Evolutionary conservation across 1,140 invertebrate genomes (phyloP).

Genomic region (Drosophila orosa): DNA sequence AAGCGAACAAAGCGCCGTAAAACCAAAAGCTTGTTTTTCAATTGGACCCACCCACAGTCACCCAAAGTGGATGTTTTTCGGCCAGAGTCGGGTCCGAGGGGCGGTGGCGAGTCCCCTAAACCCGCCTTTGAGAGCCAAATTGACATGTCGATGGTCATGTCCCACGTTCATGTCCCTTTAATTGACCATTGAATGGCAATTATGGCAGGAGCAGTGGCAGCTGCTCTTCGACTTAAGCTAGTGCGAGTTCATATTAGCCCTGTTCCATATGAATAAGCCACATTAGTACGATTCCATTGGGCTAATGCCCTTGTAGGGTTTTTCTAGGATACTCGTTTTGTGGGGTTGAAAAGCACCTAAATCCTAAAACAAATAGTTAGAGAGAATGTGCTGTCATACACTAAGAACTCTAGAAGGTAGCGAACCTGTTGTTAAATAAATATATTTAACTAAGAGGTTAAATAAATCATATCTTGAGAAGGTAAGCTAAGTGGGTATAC

Average conservation of each 20-base stretch:
- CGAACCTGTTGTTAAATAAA: background rate
- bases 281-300: constrained; percentile 9
- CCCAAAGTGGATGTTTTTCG: constrained; percentile 10
- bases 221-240: constrained; percentile 26
- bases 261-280: constrained; percentile 14
- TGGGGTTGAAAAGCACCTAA: background rate
- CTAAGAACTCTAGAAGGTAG: background rate
- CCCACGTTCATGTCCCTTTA: constrained; percentile 43
- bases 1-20: constrained; percentile 71
- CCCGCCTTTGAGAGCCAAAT: constrained; percentile 46
- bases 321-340: background rate
- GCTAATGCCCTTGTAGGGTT: background rate
- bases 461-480: background rate
- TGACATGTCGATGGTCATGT: constrained; percentile 60
- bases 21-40: constrained; percentile 81
- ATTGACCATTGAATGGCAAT: constrained; percentile 65
- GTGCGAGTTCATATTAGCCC: constrained; percentile 12
- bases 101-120: constrained; percentile 51
- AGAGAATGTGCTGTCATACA: background rate
- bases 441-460: background rate
- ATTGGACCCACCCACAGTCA: constrained; percentile 36
- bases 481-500: too few relatives aligned
- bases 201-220: constrained; percentile 45
- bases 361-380: background rate
- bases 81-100: constrained; percentile 22